Evolutionary conservation across 2,113 vertebrate species (phyloP), one percentile per base, ranked within the genome.

Genomic region (Pelmatolapia mariae): DNA sequence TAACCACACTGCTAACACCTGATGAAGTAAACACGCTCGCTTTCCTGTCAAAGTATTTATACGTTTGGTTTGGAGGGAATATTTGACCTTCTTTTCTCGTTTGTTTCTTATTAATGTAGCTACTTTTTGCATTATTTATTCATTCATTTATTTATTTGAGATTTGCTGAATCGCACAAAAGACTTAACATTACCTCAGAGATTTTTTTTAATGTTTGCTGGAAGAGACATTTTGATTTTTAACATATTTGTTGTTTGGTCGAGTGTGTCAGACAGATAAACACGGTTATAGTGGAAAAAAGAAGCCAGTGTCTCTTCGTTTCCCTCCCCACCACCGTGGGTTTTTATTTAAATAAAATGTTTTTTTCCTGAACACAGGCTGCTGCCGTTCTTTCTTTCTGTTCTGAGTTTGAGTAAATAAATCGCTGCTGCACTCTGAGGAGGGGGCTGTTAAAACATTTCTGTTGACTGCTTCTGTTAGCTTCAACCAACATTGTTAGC

Each of bases 301-400:
- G 1, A 18, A 59, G 26, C 26, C 5, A 10, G 57, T n/a, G 2
- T 52, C 47, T 8, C 45, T 47, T 15, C 4, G 8, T 59, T 9
- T 29, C 15, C 16, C 16, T 61, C 57, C 0, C 0, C 59, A 63
- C 29, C 16, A 19, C 1, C 1, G 29, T 0, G 9, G 3, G 29
- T 19, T 63, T 31, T 31, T 5, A 1, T 4, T 33, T 63, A 4
- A 33, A 63, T 19, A 4, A 33, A 19, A 63, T 10, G 29, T 33
- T 33, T 63, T 56, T 61, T 63, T 4, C 29, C 59, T 63, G 59
- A 61, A 19, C 59, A 53, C 52, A 33, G 29, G 59, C 16, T 33
- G 24, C 2, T 5, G n/a, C 1, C 1, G 5, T 18, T 57, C 15
- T 4, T 26, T 26, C 7, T 26, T 61, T 19, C 57, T 4, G 57